These are phyloP conservation scores for Periparus ater DNA, from an alignment of 2,797 vertebrate species.

Conservation along the genomic window DNA sequence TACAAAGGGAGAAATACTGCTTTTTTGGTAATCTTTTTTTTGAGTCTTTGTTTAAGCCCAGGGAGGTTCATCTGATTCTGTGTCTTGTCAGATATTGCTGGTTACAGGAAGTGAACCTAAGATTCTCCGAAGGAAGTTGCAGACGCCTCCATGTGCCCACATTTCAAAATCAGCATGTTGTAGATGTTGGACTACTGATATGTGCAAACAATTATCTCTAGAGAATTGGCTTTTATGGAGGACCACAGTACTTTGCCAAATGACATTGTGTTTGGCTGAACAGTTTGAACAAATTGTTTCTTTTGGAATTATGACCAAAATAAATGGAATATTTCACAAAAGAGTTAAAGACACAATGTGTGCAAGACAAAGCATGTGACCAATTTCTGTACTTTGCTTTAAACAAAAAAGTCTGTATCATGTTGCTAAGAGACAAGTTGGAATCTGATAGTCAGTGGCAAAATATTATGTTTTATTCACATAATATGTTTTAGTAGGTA, in stretches of 20 bases:
- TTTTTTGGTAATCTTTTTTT: background rate
- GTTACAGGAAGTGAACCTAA: background rate
- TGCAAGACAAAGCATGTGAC: background rate
- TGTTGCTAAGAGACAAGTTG: constrained; percentile 11
- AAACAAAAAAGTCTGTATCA: background rate
- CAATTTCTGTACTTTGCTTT: constrained; percentile 11
- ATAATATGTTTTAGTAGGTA: background rate
- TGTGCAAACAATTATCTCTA: background rate
- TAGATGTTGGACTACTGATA: background rate
- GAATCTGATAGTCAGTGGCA: background rate
- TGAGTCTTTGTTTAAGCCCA: background rate
- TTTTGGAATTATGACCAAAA: constrained; percentile 45
- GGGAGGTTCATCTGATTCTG: background rate
- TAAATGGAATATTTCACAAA: constrained; percentile 44
- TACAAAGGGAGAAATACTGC: background rate
- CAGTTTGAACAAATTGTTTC: constrained; percentile 29
- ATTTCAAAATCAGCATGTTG: background rate
- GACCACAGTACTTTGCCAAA: background rate
- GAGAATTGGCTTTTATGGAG: background rate
- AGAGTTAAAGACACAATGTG: constrained; percentile 8
- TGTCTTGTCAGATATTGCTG: background rate
- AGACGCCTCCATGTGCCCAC: accelerated
- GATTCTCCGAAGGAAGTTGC: background rate
- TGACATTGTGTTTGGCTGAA: constrained; percentile 38
- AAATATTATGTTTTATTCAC: background rate